Evolutionary conservation across 2,888 invertebrate genomes (phyloP).

Genomic region (Tryphoninae sp.): DNA sequence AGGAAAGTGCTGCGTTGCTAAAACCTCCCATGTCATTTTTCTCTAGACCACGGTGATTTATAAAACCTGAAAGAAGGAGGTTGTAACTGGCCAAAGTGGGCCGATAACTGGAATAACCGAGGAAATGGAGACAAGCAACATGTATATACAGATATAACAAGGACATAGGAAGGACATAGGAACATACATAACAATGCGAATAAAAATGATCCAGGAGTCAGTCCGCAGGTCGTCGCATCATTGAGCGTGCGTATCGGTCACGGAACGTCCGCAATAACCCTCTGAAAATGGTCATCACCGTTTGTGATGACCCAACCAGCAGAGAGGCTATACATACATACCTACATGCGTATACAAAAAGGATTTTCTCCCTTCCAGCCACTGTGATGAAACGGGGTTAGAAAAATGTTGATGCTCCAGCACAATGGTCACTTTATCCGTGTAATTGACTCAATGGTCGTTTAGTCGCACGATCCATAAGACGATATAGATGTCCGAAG

Average conservation of each 20-base stretch:
- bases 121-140: constrained; percentile 8
- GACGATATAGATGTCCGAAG: constrained; percentile 56
- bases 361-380: constrained; percentile 43
- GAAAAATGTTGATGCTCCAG: constrained; percentile 77
- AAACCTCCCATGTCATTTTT: constrained; percentile 7
- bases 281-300: constrained; percentile 20
- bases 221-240: constrained; percentile 60
- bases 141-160: constrained; percentile 15
- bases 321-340: constrained; percentile 12
- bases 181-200: constrained; percentile 14
- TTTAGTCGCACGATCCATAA: constrained; percentile 73
- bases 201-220: constrained; percentile 37
- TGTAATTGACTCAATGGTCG: constrained; percentile 80
- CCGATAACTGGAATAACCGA: constrained; percentile 43
- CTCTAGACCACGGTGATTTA: not conserved
- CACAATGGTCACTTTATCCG: constrained; percentile 79
- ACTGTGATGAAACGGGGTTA: constrained; percentile 72
- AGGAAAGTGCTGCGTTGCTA: not conserved
- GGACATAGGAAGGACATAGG: no score
- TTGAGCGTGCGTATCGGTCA: constrained; percentile 69
- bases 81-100: constrained; percentile 28
- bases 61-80: constrained; percentile 1
- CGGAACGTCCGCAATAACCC: constrained; percentile 3
- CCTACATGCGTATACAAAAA: constrained; percentile 33
- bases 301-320: constrained; percentile 1